Percentiles rank a stretch among this genome's conserved stretches.
phyloP scores from a whole-genome alignment of 2,113 vertebrate genomes.

The Larimichthys polyactis region DNA sequence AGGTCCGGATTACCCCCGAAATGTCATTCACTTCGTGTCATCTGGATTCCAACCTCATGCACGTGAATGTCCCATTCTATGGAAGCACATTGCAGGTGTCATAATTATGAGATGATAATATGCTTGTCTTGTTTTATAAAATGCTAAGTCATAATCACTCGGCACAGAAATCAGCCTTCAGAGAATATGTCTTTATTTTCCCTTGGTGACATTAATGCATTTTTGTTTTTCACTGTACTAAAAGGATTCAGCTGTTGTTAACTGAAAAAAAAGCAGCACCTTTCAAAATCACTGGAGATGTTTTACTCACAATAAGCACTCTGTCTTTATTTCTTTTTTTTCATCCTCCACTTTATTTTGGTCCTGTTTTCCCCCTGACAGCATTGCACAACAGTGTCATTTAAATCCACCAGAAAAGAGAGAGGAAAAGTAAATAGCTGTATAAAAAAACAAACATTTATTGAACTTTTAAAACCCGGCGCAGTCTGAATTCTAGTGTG shows the following conservation, averaged over 20 bases:
- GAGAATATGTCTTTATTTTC: not conserved
- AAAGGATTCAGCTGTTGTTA: not conserved
- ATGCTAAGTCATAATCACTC: not conserved
- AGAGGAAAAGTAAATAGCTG: slow-evolving; percentile 46
- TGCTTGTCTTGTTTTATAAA: not conserved
- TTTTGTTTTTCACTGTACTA: not conserved
- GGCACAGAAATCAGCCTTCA: not conserved
- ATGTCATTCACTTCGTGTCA: slow-evolving; percentile 2
- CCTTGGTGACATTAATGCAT: not conserved
- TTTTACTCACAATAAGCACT: slow-evolving; percentile 31
- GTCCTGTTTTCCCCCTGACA: slow-evolving; percentile 23
- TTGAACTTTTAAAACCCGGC: slow-evolving; percentile 34
- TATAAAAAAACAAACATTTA: slow-evolving; percentile 34
- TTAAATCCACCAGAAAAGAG: slow-evolving; percentile 47
- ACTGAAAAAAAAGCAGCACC: slow-evolving; percentile 3
- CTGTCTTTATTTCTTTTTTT: slow-evolving; percentile 14
- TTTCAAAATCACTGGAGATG: slow-evolving; percentile 16
- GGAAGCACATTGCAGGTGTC: not conserved
- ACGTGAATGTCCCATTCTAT: not conserved
- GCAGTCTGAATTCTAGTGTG: slow-evolving; percentile 50
- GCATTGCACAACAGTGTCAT: slow-evolving; percentile 35
- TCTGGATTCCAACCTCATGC: slow-evolving; percentile 25
- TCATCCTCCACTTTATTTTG: slow-evolving; percentile 18
- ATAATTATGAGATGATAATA: not conserved
- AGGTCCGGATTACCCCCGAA: not conserved